Evolutionary conservation across 2,113 vertebrate species (phyloP), one percentile per base, ranked within the genome.

Genomic region (Stomatorhinus ivindoensis): DNA sequence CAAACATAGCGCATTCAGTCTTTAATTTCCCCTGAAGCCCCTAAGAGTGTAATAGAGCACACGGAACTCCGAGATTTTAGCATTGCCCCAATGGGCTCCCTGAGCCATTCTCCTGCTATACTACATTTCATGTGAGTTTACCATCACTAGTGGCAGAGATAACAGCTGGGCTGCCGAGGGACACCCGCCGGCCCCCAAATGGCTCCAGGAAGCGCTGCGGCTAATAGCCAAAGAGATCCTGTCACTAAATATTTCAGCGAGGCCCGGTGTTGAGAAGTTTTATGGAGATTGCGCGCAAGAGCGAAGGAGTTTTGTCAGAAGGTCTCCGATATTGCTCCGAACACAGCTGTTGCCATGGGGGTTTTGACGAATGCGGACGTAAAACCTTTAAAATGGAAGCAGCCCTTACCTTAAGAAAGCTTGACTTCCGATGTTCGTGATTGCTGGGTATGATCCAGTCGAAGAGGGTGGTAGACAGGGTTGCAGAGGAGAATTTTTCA

Each of bases 181-280:
- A 88, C 76, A 8, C 44, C 24, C 39, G 84, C 87, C 73, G 27
- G 69, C 50, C 44, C 90, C 73, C 46, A 51, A 51, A 31, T 15
- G 80, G 80, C 89, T 92, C 92, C 89, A 92, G 89, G 89, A 91
- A 90, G 92, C 90, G 87, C 89, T 88, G 90, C 91, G 91, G 93
- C 93, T 95, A 94, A 94, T 92, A 94, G 93, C 93, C 93, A 94
- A 92, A 93, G 91, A 94, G 92, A 93, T 90, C 92, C 90, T 93
- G 93, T 94, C 92, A 93, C 92, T 92, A 93, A 93, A 92, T 92
- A 94, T 93, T 92, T 91, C 92, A 86, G 92, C 90, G 55, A 86
- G 89, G 90, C 90, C 91, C 93, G 89, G 90, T 24, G 89, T 91
- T 88, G 91, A 92, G 92, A 90, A 92, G 91, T 92, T 93, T 93